phyloP scores from a whole-genome alignment of 1,140 invertebrate species.

The Portunus trituberculatus region DNA sequence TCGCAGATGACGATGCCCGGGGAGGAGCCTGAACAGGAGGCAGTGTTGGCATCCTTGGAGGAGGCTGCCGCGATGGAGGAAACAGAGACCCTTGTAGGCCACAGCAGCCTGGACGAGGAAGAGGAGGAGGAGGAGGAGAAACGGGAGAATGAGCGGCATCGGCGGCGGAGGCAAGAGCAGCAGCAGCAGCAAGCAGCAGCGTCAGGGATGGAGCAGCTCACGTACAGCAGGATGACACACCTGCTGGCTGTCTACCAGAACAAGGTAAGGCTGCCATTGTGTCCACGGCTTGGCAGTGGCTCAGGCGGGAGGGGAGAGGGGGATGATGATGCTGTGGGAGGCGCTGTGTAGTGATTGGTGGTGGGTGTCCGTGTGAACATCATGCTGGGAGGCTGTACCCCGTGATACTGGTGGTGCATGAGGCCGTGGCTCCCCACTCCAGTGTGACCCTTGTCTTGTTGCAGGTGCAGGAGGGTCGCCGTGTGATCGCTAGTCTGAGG shows the following conservation, averaged over 20 bases:
- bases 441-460: background rate
- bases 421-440: no score
- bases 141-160: background rate
- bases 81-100: background rate
- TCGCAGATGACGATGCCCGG: slow-evolving; percentile 65
- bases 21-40: slow-evolving; percentile 50
- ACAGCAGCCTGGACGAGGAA: slow-evolving; percentile 23
- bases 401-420: background rate
- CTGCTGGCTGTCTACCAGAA: slow-evolving; percentile 75
- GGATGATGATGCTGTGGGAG: background rate
- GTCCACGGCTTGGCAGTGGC: background rate
- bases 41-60: background rate
- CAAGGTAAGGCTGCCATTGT: slow-evolving; percentile 55
- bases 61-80: slow-evolving; percentile 15
- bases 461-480: slow-evolving; percentile 71
- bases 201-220: slow-evolving; percentile 56
- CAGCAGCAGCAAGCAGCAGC: background rate
- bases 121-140: slow-evolving; percentile 17
- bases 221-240: slow-evolving; percentile 65
- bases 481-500: slow-evolving; percentile 82
- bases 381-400: background rate
- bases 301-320: background rate
- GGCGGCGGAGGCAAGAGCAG: background rate
- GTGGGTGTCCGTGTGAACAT: background rate
- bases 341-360: background rate